phyloP scores from a whole-genome alignment of 2,797 vertebrate species.

The Danio tinwini region DNA sequence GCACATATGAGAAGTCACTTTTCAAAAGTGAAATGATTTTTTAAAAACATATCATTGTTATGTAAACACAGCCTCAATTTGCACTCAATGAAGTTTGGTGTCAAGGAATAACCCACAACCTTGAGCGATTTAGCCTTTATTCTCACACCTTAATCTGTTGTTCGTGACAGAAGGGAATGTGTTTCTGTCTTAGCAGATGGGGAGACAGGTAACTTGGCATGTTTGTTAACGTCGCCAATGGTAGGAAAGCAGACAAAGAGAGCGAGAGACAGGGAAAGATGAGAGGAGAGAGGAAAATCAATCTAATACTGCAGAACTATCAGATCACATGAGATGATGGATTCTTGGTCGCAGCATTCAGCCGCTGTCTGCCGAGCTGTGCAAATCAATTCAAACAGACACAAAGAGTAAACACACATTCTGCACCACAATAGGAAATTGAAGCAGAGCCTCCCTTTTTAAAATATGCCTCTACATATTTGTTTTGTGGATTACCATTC shows the following conservation, averaged over 20 bases:
- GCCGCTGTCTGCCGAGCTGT: slow-evolving; percentile 88
- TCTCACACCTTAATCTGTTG: slow-evolving; percentile 34
- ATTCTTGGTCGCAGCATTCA: slow-evolving; percentile 91
- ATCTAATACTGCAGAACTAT: slow-evolving; percentile 90
- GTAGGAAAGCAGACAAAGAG: slow-evolving; percentile 66
- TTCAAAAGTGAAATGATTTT: too few species aligned
- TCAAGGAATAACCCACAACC: slow-evolving; percentile 12
- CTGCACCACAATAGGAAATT: slow-evolving; percentile 85
- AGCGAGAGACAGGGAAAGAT: slow-evolving; percentile 59
- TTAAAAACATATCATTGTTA: not conserved
- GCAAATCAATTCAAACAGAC: slow-evolving; percentile 95
- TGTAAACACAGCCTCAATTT: not conserved
- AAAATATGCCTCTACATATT: slow-evolving; percentile 84
- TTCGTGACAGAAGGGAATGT: slow-evolving; percentile 53
- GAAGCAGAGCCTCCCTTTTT: slow-evolving; percentile 80
- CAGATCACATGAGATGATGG: slow-evolving; percentile 92
- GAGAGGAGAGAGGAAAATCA: slow-evolving; percentile 77
- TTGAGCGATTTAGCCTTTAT: slow-evolving; percentile 36
- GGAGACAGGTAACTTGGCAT: slow-evolving; percentile 80
- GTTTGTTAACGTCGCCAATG: slow-evolving; percentile 87
- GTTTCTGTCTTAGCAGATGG: slow-evolving; percentile 67
- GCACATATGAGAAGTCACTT: too few species aligned
- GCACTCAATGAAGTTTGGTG: slow-evolving; percentile 3
- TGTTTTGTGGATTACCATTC: slow-evolving; percentile 88
- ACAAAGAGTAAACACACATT: slow-evolving; percentile 86